Evolutionary conservation across 2,113 vertebrate species (phyloP).

Genomic region (Hystrix brachyura): DNA sequence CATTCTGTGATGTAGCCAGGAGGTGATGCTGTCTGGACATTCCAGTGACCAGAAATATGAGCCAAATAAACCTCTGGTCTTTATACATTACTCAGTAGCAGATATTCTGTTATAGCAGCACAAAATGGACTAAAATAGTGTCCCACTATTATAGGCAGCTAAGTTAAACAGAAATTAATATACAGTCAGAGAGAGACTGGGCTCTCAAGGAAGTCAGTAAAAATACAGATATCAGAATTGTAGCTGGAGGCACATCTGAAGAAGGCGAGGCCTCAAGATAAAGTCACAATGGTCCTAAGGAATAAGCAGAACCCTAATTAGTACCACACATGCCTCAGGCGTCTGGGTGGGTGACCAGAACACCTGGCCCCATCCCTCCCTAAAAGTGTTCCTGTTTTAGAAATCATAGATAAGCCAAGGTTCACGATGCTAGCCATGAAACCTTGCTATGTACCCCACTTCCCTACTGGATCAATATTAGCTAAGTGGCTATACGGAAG

Average conservation of each 20-base stretch:
- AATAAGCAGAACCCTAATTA: too few relatives aligned
- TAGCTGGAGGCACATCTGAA: background rate
- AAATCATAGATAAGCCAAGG: too few relatives aligned
- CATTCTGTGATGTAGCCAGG: background rate
- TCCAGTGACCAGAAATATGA: background rate
- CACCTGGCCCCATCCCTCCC: too few relatives aligned
- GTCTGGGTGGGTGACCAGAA: too few relatives aligned
- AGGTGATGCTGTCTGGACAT: background rate
- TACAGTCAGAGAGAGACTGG: background rate
- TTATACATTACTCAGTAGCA: background rate
- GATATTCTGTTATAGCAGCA: background rate
- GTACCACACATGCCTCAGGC: too few relatives aligned
- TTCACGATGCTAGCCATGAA: too few relatives aligned
- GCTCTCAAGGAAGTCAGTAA: background rate
- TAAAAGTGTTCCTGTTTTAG: too few relatives aligned
- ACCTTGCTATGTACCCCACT: too few relatives aligned
- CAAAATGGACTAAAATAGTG: background rate
- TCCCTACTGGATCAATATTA: too few relatives aligned
- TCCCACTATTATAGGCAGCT: background rate
- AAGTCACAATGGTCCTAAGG: background rate
- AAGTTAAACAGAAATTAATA: background rate
- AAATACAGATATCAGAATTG: background rate
- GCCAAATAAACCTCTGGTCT: background rate
- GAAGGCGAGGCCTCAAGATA: background rate
- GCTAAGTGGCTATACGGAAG: background rate